Evolutionary conservation across 23 tunicate species (phyloP).

Genomic region (Trididemnum miniatum): DNA sequence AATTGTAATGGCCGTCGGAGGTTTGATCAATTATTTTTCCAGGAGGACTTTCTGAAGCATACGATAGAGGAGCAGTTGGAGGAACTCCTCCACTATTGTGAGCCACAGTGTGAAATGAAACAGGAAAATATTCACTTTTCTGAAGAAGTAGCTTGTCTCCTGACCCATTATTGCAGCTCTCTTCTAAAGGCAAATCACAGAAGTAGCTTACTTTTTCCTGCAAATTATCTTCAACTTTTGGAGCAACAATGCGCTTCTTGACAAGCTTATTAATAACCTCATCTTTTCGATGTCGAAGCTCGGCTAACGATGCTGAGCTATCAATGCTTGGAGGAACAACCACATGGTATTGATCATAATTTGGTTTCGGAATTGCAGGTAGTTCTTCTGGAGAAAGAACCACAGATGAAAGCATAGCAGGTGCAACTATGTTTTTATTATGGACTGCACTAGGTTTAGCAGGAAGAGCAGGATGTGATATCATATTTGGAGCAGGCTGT

Average conservation of each 20-base stretch:
- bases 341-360: conserved; percentile 10
- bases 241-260: conserved; percentile 63
- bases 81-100: neutral
- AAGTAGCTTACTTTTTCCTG: neutral
- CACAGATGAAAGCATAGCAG: conserved; percentile 5
- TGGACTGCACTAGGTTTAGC: neutral
- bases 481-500: neutral
- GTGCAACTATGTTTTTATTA: neutral
- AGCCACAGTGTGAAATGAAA: neutral
- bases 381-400: neutral
- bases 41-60: too few species aligned
- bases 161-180: neutral
- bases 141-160: neutral
- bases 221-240: conserved; percentile 24
- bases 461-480: neutral
- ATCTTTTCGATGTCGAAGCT: conserved; percentile 52
- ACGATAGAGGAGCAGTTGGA: too few species aligned
- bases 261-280: conserved; percentile 73
- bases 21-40: too few species aligned
- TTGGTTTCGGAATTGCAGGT: neutral
- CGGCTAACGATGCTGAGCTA: conserved; percentile 44
- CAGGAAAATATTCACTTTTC: neutral
- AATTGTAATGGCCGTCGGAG: conserved; percentile 26
- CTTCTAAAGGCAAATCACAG: neutral
- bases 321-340: conserved; percentile 8